A percentile compares a stretch with the other conserved stretches of the same genome.
These are phyloP conservation scores for Platysternon megacephalum DNA, from an alignment of 2,113 vertebrate genomes.

Conservation along the genomic window DNA sequence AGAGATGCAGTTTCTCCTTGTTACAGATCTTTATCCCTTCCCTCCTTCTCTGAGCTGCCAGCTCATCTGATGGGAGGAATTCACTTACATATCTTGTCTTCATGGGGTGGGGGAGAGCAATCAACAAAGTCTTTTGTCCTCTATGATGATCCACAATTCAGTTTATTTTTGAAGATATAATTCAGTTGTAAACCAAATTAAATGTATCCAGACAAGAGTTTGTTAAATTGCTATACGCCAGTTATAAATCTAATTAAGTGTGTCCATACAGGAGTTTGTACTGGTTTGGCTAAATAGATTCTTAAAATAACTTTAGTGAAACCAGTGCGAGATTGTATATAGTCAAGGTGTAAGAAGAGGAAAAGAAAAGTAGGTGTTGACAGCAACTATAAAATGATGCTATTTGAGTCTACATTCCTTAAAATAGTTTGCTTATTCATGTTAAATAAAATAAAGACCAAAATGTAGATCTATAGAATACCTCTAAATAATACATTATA, in stretches of 20 bases:
- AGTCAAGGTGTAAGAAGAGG: neutral
- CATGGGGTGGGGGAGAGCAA: too few species aligned
- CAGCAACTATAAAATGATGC: neutral
- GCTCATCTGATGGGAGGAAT: too few species aligned
- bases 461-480: neutral
- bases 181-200: neutral
- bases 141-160: neutral
- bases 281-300: neutral
- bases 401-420: neutral
- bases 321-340: neutral
- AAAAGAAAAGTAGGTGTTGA: neutral
- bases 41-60: too few species aligned
- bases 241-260: neutral
- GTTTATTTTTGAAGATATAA: too few species aligned
- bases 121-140: too few species aligned
- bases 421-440: neutral
- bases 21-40: too few species aligned
- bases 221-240: neutral
- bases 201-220: neutral
- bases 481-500: neutral
- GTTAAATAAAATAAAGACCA: neutral
- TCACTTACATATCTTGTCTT: too few species aligned
- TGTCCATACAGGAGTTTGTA: neutral
- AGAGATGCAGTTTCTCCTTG: too few species aligned
- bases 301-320: neutral